Percentiles rank a stretch among this genome's conserved stretches.
Evolutionary conservation across 2,888 invertebrate genomes (phyloP).

Genomic region (Drosophila kanekoi): DNA sequence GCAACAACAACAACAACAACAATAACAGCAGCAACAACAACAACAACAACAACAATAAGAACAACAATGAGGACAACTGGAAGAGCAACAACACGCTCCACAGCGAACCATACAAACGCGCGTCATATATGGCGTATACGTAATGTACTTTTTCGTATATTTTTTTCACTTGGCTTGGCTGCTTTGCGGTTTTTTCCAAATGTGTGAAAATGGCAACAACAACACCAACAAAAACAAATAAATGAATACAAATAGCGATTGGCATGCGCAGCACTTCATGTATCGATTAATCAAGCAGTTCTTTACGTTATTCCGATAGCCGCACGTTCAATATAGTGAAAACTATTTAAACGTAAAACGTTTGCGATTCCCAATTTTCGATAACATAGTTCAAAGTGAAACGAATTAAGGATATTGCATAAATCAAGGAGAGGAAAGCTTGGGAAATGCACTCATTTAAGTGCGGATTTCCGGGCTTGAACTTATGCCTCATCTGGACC

Average conservation of each 20-base stretch:
- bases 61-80: slow-evolving; percentile 22
- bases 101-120: slow-evolving; percentile 19
- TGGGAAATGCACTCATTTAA: no score
- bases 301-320: slow-evolving; percentile 19
- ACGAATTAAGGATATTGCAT: no score
- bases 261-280: slow-evolving; percentile 26
- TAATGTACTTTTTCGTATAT: slow-evolving; percentile 46
- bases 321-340: slow-evolving; percentile 2
- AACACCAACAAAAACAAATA: not conserved
- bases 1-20: slow-evolving; percentile 27
- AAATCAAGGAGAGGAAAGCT: no score
- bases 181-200: slow-evolving; percentile 47
- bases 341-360: not conserved
- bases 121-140: slow-evolving; percentile 58
- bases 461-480: no score
- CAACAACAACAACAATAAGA: slow-evolving; percentile 4
- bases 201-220: slow-evolving; percentile 47
- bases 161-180: slow-evolving; percentile 38
- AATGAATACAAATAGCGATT: slow-evolving; percentile 16
- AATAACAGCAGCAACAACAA: slow-evolving; percentile 33
- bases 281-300: slow-evolving; percentile 46
- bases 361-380: not conserved
- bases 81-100: slow-evolving; percentile 10
- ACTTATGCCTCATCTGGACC: no score
- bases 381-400: no score